phyloP scores from a whole-genome alignment of 2,888 invertebrate genomes.

The Caenorhabditis sulstoni region DNA sequence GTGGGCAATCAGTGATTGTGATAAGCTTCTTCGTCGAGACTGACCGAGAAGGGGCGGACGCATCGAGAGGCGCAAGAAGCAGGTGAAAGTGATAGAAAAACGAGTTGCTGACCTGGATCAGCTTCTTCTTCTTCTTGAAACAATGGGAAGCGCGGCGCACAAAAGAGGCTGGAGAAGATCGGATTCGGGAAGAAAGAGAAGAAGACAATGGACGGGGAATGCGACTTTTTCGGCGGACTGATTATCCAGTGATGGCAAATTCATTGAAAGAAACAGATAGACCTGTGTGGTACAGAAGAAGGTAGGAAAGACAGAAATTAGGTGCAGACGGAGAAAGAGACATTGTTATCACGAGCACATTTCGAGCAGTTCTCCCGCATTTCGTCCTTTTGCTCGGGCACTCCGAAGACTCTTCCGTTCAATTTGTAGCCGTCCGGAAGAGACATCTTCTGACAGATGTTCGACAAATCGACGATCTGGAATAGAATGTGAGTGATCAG shows the following conservation, averaged over 20 bases:
- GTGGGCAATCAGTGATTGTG: slow-evolving; percentile 42
- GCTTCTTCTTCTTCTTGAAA: slow-evolving; percentile 33
- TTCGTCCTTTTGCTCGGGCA: slow-evolving; percentile 39
- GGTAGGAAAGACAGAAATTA: slow-evolving; percentile 5
- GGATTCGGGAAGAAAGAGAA: slow-evolving; percentile 17
- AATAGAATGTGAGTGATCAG: too few relatives aligned
- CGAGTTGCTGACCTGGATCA: slow-evolving; percentile 58
- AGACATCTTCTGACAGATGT: slow-evolving; percentile 78
- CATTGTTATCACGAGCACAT: slow-evolving; percentile 36
- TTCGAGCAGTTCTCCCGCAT: slow-evolving; percentile 36
- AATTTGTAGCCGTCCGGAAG: slow-evolving; percentile 80
- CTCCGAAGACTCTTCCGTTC: slow-evolving; percentile 66
- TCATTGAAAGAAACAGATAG: slow-evolving; percentile 44
- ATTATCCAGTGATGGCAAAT: slow-evolving; percentile 45
- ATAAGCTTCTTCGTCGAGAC: slow-evolving; percentile 49
- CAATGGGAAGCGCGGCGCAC: slow-evolving; percentile 41
- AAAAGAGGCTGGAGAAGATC: slow-evolving; percentile 46
- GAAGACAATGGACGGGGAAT: slow-evolving; percentile 18
- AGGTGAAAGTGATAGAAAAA: slow-evolving; percentile 61
- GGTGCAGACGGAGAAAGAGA: slow-evolving; percentile 33
- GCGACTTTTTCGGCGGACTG: slow-evolving; percentile 4
- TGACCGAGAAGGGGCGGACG: slow-evolving; percentile 44
- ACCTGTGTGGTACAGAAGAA: slow-evolving; percentile 37
- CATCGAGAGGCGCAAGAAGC: slow-evolving; percentile 26
- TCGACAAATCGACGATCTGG: slow-evolving; percentile 76